These are phyloP conservation scores for Creontiades dilutus DNA, from an alignment of 2,888 invertebrate species.

Conservation along the genomic window DNA sequence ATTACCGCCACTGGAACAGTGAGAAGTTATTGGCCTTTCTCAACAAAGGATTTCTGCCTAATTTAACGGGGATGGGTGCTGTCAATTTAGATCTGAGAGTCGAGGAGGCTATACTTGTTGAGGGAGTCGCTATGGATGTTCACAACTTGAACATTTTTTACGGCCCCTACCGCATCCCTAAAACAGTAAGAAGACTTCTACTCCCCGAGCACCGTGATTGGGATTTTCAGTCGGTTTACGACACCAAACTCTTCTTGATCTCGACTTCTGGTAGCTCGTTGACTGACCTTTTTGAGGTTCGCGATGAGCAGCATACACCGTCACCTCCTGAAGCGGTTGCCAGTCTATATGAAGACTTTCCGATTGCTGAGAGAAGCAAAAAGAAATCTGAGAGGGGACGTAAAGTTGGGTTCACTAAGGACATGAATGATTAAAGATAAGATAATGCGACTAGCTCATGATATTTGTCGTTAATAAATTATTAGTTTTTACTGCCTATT, in stretches of 20 bases:
- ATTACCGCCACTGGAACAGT: constrained; percentile 51
- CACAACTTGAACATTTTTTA: constrained; percentile 35
- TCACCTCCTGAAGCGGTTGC: not conserved
- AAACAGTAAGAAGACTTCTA: constrained; percentile 41
- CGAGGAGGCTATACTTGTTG: constrained; percentile 66
- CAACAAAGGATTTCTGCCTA: constrained; percentile 52
- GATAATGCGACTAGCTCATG: not conserved
- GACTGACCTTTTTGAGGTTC: not conserved
- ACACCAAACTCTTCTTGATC: constrained; percentile 48
- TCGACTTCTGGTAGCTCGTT: not conserved
- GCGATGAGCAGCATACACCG: not conserved
- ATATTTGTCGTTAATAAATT: not conserved
- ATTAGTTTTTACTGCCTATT: too few relatives aligned
- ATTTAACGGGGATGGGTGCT: constrained; percentile 41
- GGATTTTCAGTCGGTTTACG: constrained; percentile 65
- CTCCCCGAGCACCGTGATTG: constrained; percentile 64
- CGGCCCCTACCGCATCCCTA: constrained; percentile 71
- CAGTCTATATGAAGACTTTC: not conserved
- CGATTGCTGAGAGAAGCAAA: not conserved
- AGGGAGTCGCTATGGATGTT: constrained; percentile 66
- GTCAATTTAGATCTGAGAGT: constrained; percentile 53
- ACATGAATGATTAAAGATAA: not conserved
- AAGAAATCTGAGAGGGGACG: constrained; percentile 6
- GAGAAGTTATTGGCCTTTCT: constrained; percentile 5
- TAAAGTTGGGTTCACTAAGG: constrained; percentile 46